These are phyloP conservation scores for Glomeris marginata DNA, from an alignment of 2,888 invertebrate species.

Conservation along the genomic window DNA sequence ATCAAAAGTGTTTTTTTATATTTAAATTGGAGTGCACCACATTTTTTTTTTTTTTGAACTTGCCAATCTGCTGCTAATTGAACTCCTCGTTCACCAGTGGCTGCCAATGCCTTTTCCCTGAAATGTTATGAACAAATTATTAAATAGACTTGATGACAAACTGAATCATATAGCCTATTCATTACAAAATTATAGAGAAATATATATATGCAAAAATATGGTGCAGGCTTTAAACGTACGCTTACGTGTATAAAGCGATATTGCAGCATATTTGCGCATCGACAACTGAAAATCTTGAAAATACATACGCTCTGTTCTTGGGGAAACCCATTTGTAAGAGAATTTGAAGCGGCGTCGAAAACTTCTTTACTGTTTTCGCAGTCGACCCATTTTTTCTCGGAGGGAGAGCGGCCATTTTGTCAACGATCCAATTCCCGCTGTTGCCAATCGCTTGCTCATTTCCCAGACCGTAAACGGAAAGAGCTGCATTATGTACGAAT, in stretches of 20 bases:
- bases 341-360: slow-evolving; percentile 60
- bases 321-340: slow-evolving; percentile 79
- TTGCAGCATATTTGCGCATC: neutral
- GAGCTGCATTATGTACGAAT: no score
- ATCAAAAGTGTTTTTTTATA: no score
- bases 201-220: slow-evolving; percentile 1
- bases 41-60: slow-evolving; percentile 12
- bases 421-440: neutral
- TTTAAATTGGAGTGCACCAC: no score
- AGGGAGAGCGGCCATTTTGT: slow-evolving; percentile 54
- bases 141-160: neutral
- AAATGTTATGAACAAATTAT: slow-evolving; percentile 19
- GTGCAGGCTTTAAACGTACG: neutral
- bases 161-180: neutral
- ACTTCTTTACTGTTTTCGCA: slow-evolving; percentile 54
- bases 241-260: neutral
- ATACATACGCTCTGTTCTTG: slow-evolving; percentile 69
- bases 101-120: slow-evolving; percentile 76
- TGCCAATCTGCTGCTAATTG: slow-evolving; percentile 74
- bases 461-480: no score
- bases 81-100: slow-evolving; percentile 73
- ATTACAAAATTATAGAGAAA: slow-evolving; percentile 2
- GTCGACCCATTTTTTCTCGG: slow-evolving; percentile 59
- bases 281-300: neutral
- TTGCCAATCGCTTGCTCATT: no score